Evolutionary conservation across 2,113 vertebrate genomes (phyloP).

Genomic region (Terrapene triunguis): DNA sequence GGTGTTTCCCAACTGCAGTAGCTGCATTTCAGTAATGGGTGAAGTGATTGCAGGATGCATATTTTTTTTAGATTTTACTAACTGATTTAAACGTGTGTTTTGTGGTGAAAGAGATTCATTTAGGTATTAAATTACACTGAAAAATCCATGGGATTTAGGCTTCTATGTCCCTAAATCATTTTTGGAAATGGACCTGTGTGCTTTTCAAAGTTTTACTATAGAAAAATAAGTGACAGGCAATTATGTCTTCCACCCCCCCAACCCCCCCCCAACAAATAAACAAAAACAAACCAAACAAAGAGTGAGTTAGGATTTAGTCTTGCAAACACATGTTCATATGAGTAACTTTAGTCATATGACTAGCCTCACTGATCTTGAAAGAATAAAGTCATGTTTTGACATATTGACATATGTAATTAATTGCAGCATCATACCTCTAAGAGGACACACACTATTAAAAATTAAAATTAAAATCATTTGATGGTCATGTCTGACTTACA

Average conservation of each 20-base stretch:
- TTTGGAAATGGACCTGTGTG: background rate
- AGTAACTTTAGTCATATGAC: background rate
- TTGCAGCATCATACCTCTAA: slow-evolving; percentile 53
- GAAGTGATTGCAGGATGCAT: background rate
- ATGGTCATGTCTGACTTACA: slow-evolving; percentile 58
- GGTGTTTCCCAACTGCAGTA: background rate
- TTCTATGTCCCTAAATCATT: background rate
- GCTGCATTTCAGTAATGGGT: background rate
- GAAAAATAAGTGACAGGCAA: background rate
- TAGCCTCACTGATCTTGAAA: background rate
- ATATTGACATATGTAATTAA: slow-evolving; percentile 63
- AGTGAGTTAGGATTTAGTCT: slow-evolving; percentile 33
- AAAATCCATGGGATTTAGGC: background rate
- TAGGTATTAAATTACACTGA: background rate
- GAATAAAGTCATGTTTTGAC: background rate
- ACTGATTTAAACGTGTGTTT: background rate
- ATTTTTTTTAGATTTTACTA: background rate
- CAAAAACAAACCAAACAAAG: background rate
- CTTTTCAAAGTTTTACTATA: background rate
- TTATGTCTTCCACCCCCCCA: too few species aligned
- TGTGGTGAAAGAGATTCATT: background rate
- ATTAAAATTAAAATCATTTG: slow-evolving; percentile 45
- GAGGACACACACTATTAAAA: slow-evolving; percentile 31
- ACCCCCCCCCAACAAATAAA: too few species aligned
- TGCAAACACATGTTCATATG: background rate